Evolutionary conservation across 2,888 invertebrate species (phyloP).

Genomic region (Agriopis leucophaearia): DNA sequence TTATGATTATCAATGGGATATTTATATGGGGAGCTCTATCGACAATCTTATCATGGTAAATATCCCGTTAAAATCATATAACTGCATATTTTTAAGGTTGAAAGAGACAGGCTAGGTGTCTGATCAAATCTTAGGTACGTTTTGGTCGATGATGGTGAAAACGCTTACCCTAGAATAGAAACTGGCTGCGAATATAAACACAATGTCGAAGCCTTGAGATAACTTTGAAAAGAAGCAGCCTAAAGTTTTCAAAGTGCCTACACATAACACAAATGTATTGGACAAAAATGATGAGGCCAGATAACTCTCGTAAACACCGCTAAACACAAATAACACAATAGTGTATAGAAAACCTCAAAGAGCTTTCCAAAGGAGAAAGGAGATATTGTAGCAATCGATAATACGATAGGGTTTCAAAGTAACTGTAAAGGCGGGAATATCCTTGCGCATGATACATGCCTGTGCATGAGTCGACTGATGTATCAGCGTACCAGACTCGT

Average conservation of each 20-base stretch:
- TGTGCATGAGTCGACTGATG: no score
- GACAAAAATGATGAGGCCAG: neutral
- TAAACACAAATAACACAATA: constrained; percentile 16
- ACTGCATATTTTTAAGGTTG: no score
- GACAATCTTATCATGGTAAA: no score
- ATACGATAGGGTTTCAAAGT: constrained; percentile 16
- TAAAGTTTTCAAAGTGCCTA: neutral
- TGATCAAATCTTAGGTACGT: no score
- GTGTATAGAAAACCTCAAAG: constrained; percentile 16
- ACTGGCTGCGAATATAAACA: neutral
- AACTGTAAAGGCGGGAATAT: neutral
- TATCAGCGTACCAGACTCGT: no score
- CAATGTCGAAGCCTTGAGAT: neutral
- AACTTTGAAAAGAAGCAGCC: neutral
- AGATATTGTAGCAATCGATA: constrained; percentile 21
- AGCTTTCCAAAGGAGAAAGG: constrained; percentile 11
- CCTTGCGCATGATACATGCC: no score
- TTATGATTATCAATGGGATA: no score
- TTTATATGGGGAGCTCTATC: no score
- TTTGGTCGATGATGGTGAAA: no score
- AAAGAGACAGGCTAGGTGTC: no score
- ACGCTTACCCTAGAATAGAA: neutral
- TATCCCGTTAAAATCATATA: no score
- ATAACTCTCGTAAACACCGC: neutral
- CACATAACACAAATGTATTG: neutral